Evolutionary conservation across 2,113 vertebrate genomes (phyloP), one percentile per base, ranked within the genome.

Genomic region (Rhinoderma darwinii): DNA sequence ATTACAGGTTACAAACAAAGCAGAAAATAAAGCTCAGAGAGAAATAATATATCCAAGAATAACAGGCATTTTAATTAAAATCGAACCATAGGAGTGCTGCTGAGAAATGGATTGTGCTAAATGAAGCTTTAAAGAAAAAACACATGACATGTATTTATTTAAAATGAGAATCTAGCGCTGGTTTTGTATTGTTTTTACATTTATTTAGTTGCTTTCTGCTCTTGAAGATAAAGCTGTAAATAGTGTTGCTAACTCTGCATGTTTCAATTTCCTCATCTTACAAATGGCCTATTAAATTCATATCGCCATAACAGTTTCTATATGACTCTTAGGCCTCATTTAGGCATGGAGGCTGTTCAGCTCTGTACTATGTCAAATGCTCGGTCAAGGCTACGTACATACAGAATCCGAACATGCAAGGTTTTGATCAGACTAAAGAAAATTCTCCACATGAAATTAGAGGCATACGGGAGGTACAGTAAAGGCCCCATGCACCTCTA

Each of bases 1-100:
- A 80, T 70, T 68, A 80, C 75, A 54, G 76, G 61, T 80, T 70
- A 86, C 76, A 79, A 86, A 86, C 75, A 86, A 86, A 70, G 84
- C 59, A 80, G 63, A 80, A 72, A 84, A 86, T 50, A 72, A 78
- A 70, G 75, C 43, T 32, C 25, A 39, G 17, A 27, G 76, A 86
- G 61, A 86, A 50, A 66, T 74, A 84, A 75, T 61, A 56, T 84
- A 84, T 18, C 35, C 83, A 75, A 76, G 35, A 75, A 84, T 75
- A 84, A 84, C 51, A 84, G 47, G 5, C 39, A 25, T 76, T 84
- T 84, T 75, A 84, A 75, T 84, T 75, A 84, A 84, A 75, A 84
- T 84, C 51, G 83, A 56, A 76, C 83, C 83, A 43, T 84, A 73
- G 35, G 70, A 56, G 44, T 70, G 47, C 51, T 84, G 35, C 35